phyloP scores from a whole-genome alignment of 2,113 vertebrate genomes.

The Cyanocitta stelleri region DNA sequence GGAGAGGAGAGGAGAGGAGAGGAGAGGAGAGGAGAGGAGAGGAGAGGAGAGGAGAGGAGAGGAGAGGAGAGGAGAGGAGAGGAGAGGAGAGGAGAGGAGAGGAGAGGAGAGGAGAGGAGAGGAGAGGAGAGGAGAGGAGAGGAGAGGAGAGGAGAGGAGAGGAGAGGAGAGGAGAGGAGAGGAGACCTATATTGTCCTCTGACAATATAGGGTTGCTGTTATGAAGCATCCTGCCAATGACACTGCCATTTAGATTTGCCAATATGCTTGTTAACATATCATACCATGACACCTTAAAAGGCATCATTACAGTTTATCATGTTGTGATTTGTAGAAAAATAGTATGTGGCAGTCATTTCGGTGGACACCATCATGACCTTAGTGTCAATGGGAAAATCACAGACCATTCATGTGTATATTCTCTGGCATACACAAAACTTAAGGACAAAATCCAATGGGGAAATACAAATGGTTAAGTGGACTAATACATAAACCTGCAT shows the following conservation, averaged over 20 bases:
- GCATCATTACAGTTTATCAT: constrained; percentile 50
- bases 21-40: too few relatives aligned
- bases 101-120: too few relatives aligned
- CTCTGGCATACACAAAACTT: background rate
- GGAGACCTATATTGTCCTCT: constrained; percentile 10
- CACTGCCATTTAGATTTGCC: constrained; percentile 60
- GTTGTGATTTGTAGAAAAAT: constrained; percentile 57
- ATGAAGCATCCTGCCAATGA: constrained; percentile 31
- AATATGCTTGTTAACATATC: constrained; percentile 55
- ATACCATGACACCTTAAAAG: constrained; percentile 65
- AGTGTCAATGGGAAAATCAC: background rate
- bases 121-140: too few relatives aligned
- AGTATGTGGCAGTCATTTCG: constrained; percentile 31
- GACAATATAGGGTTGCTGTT: constrained; percentile 22
- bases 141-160: too few relatives aligned
- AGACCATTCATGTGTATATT: background rate
- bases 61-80: too few relatives aligned
- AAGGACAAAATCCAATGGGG: background rate
- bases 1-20: too few relatives aligned
- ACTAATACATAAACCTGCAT: background rate
- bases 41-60: too few relatives aligned
- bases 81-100: too few relatives aligned
- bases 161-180: background rate
- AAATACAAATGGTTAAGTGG: background rate
- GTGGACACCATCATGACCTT: constrained; percentile 33